phyloP scores from a whole-genome alignment of 1,140 invertebrate species.

The Drosophila ambigua region DNA sequence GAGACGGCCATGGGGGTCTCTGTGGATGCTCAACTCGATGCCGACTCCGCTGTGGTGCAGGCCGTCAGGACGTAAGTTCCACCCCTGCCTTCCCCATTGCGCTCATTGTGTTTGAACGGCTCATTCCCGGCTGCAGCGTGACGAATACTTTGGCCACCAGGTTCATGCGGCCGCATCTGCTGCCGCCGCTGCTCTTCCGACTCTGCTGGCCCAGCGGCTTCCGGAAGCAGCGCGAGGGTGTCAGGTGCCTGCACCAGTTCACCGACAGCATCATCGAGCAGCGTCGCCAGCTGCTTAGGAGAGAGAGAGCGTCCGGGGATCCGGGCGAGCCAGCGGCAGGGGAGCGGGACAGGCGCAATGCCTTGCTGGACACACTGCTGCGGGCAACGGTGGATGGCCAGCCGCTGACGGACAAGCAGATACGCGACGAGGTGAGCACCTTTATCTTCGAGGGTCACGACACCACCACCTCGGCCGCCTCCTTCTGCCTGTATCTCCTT shows the following conservation, averaged over 20 bases:
- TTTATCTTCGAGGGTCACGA: constrained; percentile 92
- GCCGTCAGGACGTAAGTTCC: constrained; percentile 87
- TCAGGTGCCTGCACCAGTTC: constrained; percentile 71
- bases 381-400: constrained; percentile 86
- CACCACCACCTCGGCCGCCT: constrained; percentile 87
- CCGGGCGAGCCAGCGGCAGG: neutral
- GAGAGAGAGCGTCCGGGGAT: too few relatives aligned
- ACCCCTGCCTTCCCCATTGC: neutral
- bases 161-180: constrained; percentile 70
- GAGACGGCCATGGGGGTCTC: constrained; percentile 94
- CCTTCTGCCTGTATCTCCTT: constrained; percentile 86
- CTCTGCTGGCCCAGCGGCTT: constrained; percentile 59
- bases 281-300: constrained; percentile 24
- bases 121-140: constrained; percentile 48
- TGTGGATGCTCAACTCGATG: constrained; percentile 89
- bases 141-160: constrained; percentile 56
- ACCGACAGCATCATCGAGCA: constrained; percentile 71
- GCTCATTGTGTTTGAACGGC: too few relatives aligned
- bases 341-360: constrained; percentile 84
- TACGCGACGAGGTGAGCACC: constrained; percentile 90
- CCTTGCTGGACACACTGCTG: constrained; percentile 91
- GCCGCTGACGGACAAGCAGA: constrained; percentile 87
- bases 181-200: constrained; percentile 60
- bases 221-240: constrained; percentile 57
- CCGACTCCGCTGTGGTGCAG: constrained; percentile 89